A percentile compares a stretch with the other conserved stretches of the same genome.
phyloP scores from a whole-genome alignment of 2,797 vertebrate species.

The Chromis chromis region DNA sequence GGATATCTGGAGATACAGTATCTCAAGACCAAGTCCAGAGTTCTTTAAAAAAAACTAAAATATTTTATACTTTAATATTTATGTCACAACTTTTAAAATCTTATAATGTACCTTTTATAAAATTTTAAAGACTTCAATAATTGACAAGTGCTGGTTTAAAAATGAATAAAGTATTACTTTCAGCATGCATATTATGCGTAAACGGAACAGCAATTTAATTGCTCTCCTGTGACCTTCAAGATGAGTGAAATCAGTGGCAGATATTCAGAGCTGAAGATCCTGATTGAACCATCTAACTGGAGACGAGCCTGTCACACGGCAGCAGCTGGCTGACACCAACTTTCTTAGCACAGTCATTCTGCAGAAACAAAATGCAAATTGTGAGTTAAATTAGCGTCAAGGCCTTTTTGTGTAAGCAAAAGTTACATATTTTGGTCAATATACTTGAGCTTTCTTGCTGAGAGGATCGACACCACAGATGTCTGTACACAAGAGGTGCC shows the following conservation, averaged over 20 bases:
- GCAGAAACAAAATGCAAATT: constrained; percentile 33
- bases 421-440: not conserved
- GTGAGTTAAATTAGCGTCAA: not conserved
- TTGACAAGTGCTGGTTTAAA: not conserved
- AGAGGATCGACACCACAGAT: too few species aligned
- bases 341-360: constrained; percentile 79
- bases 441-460: not conserved
- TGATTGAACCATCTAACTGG: constrained; percentile 29
- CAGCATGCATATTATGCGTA: not conserved
- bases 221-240: not conserved
- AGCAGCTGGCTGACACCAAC: constrained; percentile 71
- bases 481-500: too few species aligned
- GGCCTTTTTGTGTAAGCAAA: not conserved
- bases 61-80: not conserved
- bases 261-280: not conserved
- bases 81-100: not conserved
- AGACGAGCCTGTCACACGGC: constrained; percentile 70
- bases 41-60: not conserved
- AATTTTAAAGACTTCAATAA: not conserved
- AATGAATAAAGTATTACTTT: constrained; percentile 5
- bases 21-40: not conserved
- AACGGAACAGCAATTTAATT: not conserved
- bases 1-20: not conserved
- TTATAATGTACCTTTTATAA: not conserved
- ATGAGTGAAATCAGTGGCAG: too few species aligned